These are phyloP conservation scores for Crotalus viridis DNA, from an alignment of 2,113 vertebrate species.

Conservation along the genomic window DNA sequence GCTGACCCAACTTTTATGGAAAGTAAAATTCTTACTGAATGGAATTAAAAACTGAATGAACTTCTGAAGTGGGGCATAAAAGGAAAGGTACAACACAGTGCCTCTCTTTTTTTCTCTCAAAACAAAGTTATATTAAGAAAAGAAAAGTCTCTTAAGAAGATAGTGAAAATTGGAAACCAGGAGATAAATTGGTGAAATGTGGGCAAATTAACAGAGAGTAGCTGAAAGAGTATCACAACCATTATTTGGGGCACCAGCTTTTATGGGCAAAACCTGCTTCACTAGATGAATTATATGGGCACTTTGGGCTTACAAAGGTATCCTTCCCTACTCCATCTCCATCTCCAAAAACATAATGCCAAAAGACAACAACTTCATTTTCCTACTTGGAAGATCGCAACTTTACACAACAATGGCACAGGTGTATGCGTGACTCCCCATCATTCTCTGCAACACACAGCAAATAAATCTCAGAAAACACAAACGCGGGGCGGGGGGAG, in stretches of 20 bases:
- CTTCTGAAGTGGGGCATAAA: background rate
- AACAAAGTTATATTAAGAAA: constrained; percentile 3
- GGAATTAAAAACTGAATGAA: background rate
- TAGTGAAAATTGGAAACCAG: background rate
- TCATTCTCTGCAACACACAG: too few relatives aligned
- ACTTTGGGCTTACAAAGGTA: background rate
- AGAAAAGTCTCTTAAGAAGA: background rate
- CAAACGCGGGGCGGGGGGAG: background rate
- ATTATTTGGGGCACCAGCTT: background rate
- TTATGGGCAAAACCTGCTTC: background rate
- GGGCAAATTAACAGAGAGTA: background rate
- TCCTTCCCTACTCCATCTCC: background rate
- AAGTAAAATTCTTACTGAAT: background rate
- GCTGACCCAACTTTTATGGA: background rate
- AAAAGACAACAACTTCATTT: background rate
- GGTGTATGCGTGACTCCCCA: background rate
- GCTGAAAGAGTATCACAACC: background rate
- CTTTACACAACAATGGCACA: background rate
- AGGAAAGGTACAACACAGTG: background rate
- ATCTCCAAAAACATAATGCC: background rate
- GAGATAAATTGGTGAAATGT: background rate
- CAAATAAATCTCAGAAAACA: background rate
- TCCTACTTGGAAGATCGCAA: background rate
- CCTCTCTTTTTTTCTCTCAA: background rate
- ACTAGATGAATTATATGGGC: background rate